phyloP scores from a whole-genome alignment of 1,140 invertebrate genomes.

The Diorhabda sublineata region DNA sequence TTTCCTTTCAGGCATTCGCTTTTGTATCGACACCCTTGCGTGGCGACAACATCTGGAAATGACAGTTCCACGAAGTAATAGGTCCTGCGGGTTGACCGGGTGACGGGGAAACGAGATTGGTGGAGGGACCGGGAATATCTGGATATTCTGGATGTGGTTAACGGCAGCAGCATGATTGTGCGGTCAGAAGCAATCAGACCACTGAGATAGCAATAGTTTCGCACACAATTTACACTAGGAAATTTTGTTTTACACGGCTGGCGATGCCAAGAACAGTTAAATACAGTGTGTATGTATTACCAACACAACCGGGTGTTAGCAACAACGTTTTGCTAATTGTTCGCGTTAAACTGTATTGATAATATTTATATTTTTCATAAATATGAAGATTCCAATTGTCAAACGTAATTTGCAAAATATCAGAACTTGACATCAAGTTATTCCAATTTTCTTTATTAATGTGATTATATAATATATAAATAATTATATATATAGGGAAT shows the following conservation, averaged over 20 bases:
- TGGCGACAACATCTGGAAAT: slow-evolving; percentile 34
- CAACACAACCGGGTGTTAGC: too few relatives aligned
- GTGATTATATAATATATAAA: too few relatives aligned
- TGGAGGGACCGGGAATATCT: slow-evolving; percentile 14
- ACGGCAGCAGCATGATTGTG: slow-evolving; percentile 36
- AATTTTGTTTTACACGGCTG: slow-evolving; percentile 15
- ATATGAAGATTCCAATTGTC: too few relatives aligned
- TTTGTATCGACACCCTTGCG: slow-evolving; percentile 7
- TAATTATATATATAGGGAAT: too few relatives aligned
- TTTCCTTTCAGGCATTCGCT: slow-evolving; percentile 15
- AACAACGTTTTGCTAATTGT: too few relatives aligned
- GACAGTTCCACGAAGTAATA: slow-evolving; percentile 34
- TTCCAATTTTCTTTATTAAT: too few relatives aligned
- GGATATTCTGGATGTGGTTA: slow-evolving; percentile 32
- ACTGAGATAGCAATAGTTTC: slow-evolving; percentile 25
- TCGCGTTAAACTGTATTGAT: too few relatives aligned
- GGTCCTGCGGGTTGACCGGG: slow-evolving; percentile 29
- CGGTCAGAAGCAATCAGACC: slow-evolving; percentile 37
- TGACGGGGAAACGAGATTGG: slow-evolving; percentile 21
- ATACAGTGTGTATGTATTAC: too few relatives aligned
- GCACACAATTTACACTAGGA: slow-evolving; percentile 28
- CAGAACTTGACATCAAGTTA: too few relatives aligned
- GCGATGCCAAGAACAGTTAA: too few relatives aligned
- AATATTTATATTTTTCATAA: too few relatives aligned
- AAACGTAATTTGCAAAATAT: too few relatives aligned